phyloP scores from a whole-genome alignment of 2,113 vertebrate genomes.

The Phyllostomus discolor region DNA sequence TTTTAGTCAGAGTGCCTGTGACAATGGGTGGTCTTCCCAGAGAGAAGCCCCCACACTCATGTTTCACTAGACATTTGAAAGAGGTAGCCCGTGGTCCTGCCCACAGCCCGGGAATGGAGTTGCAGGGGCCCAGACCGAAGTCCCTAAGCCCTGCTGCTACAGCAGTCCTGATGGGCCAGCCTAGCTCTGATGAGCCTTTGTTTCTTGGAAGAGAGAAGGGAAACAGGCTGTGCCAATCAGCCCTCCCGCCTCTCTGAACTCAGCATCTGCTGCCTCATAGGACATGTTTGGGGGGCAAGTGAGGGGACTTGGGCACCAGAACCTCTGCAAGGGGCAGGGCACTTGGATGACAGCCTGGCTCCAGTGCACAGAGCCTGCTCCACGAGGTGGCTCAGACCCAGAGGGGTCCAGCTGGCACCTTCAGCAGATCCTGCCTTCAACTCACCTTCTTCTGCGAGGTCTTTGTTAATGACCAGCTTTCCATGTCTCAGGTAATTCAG shows the following conservation, averaged over 20 bases:
- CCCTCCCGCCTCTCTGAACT: background rate
- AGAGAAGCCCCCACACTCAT: background rate
- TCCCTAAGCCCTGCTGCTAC: background rate
- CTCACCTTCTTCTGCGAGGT: slow-evolving; percentile 97
- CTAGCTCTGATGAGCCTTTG: background rate
- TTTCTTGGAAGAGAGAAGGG: background rate
- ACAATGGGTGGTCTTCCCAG: background rate
- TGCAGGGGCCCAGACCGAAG: background rate
- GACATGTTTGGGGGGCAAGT: background rate
- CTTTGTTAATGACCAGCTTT: slow-evolving; percentile 97
- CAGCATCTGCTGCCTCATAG: background rate
- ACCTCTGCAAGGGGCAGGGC: background rate
- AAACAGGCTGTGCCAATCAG: too few relatives aligned
- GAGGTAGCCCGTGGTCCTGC: background rate
- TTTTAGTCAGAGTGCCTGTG: background rate
- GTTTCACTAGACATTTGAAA: background rate
- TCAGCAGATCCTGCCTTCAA: background rate
- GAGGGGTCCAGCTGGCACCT: background rate
- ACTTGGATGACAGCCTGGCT: background rate
- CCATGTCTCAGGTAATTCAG: slow-evolving; percentile 98
- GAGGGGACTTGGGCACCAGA: background rate
- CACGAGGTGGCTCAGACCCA: background rate
- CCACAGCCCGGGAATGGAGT: background rate
- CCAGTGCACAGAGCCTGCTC: background rate
- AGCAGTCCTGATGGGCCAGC: background rate